A percentile compares a stretch with the other conserved stretches of the same genome.
Conservation (phyloP, 2,888 invertebrate genomes). For the Drosophila prostipennis region DNA sequence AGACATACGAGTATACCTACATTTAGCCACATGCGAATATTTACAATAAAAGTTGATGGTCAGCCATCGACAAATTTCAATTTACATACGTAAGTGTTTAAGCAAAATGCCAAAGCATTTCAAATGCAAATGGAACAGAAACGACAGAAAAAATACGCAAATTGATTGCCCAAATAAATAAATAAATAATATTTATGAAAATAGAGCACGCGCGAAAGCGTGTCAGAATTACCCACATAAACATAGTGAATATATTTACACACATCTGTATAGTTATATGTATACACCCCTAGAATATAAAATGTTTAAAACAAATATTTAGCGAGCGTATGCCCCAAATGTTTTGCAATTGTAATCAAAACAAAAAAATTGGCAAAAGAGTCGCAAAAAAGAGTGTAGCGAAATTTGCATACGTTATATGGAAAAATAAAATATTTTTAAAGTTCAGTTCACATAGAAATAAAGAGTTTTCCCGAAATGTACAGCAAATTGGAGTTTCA, state of each 20-base stretch:
- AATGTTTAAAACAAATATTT: slow-evolving; percentile 57
- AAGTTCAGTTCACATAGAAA: slow-evolving; percentile 47
- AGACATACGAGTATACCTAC: slow-evolving; percentile 19
- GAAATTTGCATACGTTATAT: slow-evolving; percentile 51
- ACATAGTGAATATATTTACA: slow-evolving; percentile 35
- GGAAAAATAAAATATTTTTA: slow-evolving; percentile 61
- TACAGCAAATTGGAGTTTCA: neutral
- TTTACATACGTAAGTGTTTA: slow-evolving; percentile 74
- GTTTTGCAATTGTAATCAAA: slow-evolving; percentile 42
- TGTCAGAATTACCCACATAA: slow-evolving; percentile 45
- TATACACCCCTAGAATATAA: slow-evolving; percentile 43
- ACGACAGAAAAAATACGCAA: slow-evolving; percentile 25
- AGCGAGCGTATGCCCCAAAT: slow-evolving; percentile 44
- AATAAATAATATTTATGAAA: slow-evolving; percentile 59
- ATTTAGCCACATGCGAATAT: slow-evolving; percentile 41
- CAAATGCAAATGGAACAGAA: slow-evolving; percentile 58
- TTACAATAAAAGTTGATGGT: slow-evolving; percentile 34
- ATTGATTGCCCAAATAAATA: slow-evolving; percentile 52
- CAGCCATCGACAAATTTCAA: slow-evolving; percentile 47
- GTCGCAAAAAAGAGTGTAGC: slow-evolving; percentile 25
- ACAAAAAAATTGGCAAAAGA: slow-evolving; percentile 20
- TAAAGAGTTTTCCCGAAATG: slow-evolving; percentile 42
- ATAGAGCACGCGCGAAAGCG: slow-evolving; percentile 39
- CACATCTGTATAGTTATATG: slow-evolving; percentile 29
- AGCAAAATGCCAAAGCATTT: slow-evolving; percentile 73